Evolutionary conservation across 2,113 vertebrate genomes (phyloP).

Genomic region (Octodon degus): DNA sequence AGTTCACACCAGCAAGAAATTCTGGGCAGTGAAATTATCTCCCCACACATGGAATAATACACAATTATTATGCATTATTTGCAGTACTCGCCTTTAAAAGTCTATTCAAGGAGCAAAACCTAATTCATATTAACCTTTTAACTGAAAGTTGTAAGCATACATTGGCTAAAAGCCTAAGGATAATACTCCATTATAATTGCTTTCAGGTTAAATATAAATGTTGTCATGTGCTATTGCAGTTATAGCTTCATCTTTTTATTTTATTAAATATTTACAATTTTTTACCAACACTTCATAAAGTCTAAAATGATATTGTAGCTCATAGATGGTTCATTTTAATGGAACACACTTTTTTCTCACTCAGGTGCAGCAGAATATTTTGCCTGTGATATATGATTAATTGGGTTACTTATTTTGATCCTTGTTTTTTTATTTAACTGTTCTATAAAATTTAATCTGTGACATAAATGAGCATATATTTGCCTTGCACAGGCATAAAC

Average conservation of each 20-base stretch:
- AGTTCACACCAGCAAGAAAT: not conserved
- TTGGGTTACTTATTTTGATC: not conserved
- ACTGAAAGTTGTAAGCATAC: not conserved
- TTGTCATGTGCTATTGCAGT: constrained; percentile 4
- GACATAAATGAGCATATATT: not conserved
- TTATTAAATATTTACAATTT: constrained; percentile 21
- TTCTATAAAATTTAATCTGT: not conserved
- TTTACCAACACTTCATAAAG: not conserved
- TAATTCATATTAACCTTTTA: constrained; percentile 9
- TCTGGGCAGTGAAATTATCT: not conserved
- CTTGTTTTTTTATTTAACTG: not conserved
- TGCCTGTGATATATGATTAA: not conserved
- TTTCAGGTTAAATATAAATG: constrained; percentile 24
- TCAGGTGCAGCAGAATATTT: not conserved
- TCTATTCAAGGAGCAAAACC: not conserved
- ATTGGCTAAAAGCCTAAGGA: not conserved
- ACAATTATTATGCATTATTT: not conserved
- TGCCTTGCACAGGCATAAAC: not conserved
- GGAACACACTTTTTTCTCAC: not conserved
- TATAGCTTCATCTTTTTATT: not conserved
- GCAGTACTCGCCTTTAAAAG: not conserved
- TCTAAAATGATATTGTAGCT: not conserved
- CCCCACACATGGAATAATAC: not conserved
- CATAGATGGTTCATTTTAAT: not conserved
- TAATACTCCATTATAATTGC: not conserved